Evolutionary conservation across 2,888 invertebrate genomes (phyloP), one percentile per base, ranked within the genome.

Genomic region (Fragum sueziense): DNA sequence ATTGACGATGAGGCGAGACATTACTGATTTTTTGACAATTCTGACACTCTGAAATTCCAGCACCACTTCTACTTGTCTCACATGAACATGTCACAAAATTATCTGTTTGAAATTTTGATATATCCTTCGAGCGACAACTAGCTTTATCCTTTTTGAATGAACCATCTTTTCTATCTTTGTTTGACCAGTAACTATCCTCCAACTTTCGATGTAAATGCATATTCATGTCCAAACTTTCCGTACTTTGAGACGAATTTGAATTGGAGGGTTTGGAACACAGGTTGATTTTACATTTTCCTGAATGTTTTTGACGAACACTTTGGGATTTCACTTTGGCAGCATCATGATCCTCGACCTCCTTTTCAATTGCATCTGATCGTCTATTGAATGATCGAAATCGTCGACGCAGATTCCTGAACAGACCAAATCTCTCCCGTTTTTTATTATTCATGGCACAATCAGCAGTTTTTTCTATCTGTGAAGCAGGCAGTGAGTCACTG

Each of bases 101-200:
- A 37, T 70, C 70, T 37, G 74, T 62, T 37, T 89, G 88, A 85
- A 89, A 90, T 68, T 84, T 86, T 31, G 89, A 88, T 69, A 90
- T 89, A 75, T 90, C 90, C 85, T 90, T 91, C 47, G 87, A 87
- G 74, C 84, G 78, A 79, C 88, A 90, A 76, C 88, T 87, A 22
- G 88, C 86, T 75, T 90, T 90, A 59, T 90, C 89, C 70, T 85
- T 89, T 59, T 80, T 79, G 29, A 77, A 72, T 61, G 85, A 86
- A 67, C 81, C 73, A 54, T 88, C 87, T 74, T 81, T 85, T n/a
- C 84, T 81, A 70, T 90, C 89, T 68, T 87, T 89, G 76, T 88
- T 90, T 69, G 87, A 85, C 86, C 88, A 89, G 75, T 88, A 84
- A 71, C 72, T 74, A 41, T 84, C 84, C 67, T 84, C 84, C 54